A percentile compares a stretch with the other conserved stretches of the same genome.
Evolutionary conservation across 2,888 invertebrate genomes (phyloP).

Genomic region (Drosophila algonquin): DNA sequence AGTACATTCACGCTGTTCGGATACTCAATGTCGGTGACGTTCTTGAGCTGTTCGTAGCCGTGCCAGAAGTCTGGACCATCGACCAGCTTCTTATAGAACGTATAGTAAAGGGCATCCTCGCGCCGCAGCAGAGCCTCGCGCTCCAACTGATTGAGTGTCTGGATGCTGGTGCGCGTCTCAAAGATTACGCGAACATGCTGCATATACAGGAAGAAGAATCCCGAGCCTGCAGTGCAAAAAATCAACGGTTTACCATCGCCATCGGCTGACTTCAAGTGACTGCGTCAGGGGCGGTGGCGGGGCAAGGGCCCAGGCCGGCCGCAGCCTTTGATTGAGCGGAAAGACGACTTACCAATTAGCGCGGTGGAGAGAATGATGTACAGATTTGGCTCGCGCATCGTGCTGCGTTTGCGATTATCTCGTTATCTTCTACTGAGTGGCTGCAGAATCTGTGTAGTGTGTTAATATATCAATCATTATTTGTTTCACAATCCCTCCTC

Average conservation of each 20-base stretch:
- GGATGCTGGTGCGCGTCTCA: conserved; percentile 93
- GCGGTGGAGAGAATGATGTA: conserved; percentile 81
- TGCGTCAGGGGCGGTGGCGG: neutral
- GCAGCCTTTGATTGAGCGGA: conserved; percentile 2
- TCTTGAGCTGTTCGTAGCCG: conserved; percentile 87
- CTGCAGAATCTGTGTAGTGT: conserved; percentile 3
- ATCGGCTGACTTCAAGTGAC: too few relatives aligned
- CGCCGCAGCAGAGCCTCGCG: conserved; percentile 93
- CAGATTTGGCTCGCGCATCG: conserved; percentile 80
- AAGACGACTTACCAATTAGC: conserved; percentile 78
- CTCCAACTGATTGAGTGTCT: conserved; percentile 91
- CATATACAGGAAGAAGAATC: conserved; percentile 86
- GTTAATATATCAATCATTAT: conserved; percentile 51
- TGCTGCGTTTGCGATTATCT: conserved; percentile 39
- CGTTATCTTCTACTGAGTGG: conserved; percentile 21
- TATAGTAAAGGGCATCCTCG: conserved; percentile 96
- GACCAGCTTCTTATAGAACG: conserved; percentile 92
- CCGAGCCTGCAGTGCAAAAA: conserved; percentile 84
- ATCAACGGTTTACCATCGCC: neutral
- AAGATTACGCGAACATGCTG: conserved; percentile 89
- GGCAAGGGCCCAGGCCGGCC: neutral
- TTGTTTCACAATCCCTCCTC: conserved; percentile 33
- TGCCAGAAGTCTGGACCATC: conserved; percentile 87
- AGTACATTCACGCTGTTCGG: conserved; percentile 92
- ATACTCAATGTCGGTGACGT: conserved; percentile 91